Conservation (phyloP, 2,797 vertebrate species). For the Gymnodraco acuticeps region DNA sequence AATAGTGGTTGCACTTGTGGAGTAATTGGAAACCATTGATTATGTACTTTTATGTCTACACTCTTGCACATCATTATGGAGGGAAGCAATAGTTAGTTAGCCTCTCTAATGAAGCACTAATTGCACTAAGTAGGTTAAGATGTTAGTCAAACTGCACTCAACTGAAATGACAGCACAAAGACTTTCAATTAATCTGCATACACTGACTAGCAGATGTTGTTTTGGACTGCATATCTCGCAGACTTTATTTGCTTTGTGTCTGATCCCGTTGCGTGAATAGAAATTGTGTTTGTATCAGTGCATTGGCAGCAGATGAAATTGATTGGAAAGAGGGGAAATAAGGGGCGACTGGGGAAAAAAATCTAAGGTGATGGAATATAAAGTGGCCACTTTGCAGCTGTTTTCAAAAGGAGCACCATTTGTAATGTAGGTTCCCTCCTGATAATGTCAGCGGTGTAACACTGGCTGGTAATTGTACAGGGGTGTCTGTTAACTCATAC, state of each 20-base stretch:
- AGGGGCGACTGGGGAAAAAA: slow-evolving; percentile 35
- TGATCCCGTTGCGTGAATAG: slow-evolving; percentile 60
- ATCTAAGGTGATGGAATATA: slow-evolving; percentile 79
- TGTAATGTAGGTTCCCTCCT: slow-evolving; percentile 74
- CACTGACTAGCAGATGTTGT: slow-evolving; percentile 74
- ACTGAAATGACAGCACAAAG: slow-evolving; percentile 88
- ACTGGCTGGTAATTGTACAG: slow-evolving; percentile 73
- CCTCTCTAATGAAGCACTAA: slow-evolving; percentile 99
- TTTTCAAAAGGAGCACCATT: slow-evolving; percentile 64
- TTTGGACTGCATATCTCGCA: slow-evolving; percentile 59
- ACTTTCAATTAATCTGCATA: slow-evolving; percentile 83
- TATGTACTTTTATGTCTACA: slow-evolving; percentile 99
- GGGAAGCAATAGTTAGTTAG: slow-evolving; percentile 99
- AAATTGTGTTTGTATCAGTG: slow-evolving; percentile 72
- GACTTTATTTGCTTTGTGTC: slow-evolving; percentile 74
- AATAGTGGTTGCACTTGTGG: slow-evolving; percentile 99
- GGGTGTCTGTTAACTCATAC: slow-evolving; percentile 72
- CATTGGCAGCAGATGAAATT: slow-evolving; percentile 71
- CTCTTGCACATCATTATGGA: slow-evolving; percentile 99
- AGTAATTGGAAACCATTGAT: slow-evolving; percentile 99
- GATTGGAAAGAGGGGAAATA: slow-evolving; percentile 68
- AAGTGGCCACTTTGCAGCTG: slow-evolving; percentile 71
- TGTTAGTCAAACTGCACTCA: slow-evolving; percentile 98
- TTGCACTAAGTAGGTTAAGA: slow-evolving; percentile 99
- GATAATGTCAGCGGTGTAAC: slow-evolving; percentile 80